These are phyloP conservation scores for Drosophila longiperda DNA, from an alignment of 2,888 invertebrate species.

Conservation along the genomic window DNA sequence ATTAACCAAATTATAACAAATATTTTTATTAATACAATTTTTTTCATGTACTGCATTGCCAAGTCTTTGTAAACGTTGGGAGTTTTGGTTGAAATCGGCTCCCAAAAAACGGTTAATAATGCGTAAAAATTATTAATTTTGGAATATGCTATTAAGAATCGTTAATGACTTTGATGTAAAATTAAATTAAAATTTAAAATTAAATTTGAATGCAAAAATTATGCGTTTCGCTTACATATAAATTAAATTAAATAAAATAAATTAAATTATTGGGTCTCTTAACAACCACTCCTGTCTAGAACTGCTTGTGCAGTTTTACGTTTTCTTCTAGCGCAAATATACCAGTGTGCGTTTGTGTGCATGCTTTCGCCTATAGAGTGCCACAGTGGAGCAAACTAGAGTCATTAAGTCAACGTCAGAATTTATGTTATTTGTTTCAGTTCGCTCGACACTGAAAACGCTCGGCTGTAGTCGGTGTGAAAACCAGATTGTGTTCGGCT, in stretches of 20 bases:
- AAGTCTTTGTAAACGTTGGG: neutral
- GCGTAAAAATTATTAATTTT: too few relatives aligned
- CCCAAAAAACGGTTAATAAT: too few relatives aligned
- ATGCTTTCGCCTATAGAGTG: neutral
- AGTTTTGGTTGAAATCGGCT: neutral
- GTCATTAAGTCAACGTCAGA: slow-evolving; percentile 1
- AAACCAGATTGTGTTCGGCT: slow-evolving; percentile 44
- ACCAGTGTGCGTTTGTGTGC: neutral
- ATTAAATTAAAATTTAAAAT: neutral
- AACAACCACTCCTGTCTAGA: neutral
- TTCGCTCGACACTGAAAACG: slow-evolving; percentile 12
- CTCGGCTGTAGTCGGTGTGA: slow-evolving; percentile 35
- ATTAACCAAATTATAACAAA: neutral
- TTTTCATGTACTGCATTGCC: neutral
- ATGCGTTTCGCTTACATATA: neutral
- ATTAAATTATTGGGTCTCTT: too few relatives aligned
- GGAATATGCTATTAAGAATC: neutral
- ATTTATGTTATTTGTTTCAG: slow-evolving; percentile 11
- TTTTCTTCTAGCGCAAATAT: slow-evolving; percentile 11
- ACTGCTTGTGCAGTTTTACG: slow-evolving; percentile 4
- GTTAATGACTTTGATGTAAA: neutral
- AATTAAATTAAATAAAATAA: too few relatives aligned
- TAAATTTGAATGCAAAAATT: neutral
- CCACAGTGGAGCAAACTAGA: slow-evolving; percentile 8
- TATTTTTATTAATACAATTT: neutral